Base-by-base conservation (phyloP, 2,888 invertebrate species). In the Seira sanloemensis region DNA sequence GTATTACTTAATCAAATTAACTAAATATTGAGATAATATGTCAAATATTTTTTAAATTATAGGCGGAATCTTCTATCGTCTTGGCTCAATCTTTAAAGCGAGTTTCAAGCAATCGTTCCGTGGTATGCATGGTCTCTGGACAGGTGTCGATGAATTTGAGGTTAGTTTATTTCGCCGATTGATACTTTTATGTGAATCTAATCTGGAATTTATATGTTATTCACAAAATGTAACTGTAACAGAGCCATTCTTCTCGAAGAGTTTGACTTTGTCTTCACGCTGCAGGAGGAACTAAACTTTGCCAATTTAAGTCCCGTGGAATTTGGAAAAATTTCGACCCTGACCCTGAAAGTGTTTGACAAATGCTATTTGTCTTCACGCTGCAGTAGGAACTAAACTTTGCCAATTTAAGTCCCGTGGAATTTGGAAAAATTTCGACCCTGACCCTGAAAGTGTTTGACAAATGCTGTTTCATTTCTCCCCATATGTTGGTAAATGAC, bases 31-130 rank as follows among this genome's bases (percentile, higher is more conserved):
- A n/a, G n/a, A n/a, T n/a, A n/a, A n/a, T n/a, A n/a, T n/a, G n/a
- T n/a, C n/a, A n/a, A n/a, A n/a, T n/a, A n/a, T n/a, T n/a, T n/a
- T n/a, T n/a, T n/a, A n/a, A n/a, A n/a, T n/a, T n/a, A n/a, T n/a
- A 71, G 25, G 21, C 68, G 27, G 7, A 66, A 76, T 19, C n/a
- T n/a, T n/a, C n/a, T n/a, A 24, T 86, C 2, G 74, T 85, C 18
- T 69, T 86, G 69, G 84, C 77, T 12, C 78, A 85, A 19, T 86
- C 86, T 7, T 25, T 86, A 24, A 75, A 78, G 21, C 65, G 78
- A 26, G 74, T 80, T 2, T 24, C 72, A 23, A 85, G 76, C n/a
- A 84, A 67, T 23, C 62, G 83, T 21, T 67, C 67, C 25, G 23
- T 83, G 9, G 74, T 72, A 4, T 66, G 83, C 25, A 21, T 85